phyloP scores from a whole-genome alignment of 1,140 invertebrate genomes.

The Drosophila dunni region DNA sequence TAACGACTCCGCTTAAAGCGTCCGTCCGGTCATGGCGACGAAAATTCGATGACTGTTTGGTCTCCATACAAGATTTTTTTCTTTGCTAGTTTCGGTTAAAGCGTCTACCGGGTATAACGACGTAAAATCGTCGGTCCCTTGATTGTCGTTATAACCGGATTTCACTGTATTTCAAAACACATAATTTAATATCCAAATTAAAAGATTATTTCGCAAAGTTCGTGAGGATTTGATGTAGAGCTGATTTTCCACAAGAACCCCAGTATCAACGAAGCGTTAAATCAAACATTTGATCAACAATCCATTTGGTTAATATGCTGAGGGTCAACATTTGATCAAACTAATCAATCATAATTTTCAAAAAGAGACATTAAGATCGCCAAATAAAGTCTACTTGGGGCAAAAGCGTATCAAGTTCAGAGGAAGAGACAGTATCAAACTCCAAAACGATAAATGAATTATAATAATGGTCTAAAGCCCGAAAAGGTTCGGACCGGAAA shows the following conservation, averaged over 20 bases:
- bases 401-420: constrained; percentile 51
- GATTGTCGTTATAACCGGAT: too few relatives aligned
- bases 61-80: too few relatives aligned
- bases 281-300: constrained; percentile 62
- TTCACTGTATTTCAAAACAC: too few relatives aligned
- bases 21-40: too few relatives aligned
- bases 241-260: not conserved
- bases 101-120: too few relatives aligned
- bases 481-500: not conserved
- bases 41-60: too few relatives aligned
- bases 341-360: constrained; percentile 76
- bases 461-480: constrained; percentile 34
- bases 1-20: too few relatives aligned
- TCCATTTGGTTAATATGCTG: constrained; percentile 5
- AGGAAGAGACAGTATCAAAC: constrained; percentile 26
- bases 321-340: constrained; percentile 56
- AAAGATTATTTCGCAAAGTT: too few relatives aligned
- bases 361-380: constrained; percentile 57
- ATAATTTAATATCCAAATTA: too few relatives aligned
- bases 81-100: too few relatives aligned
- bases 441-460: constrained; percentile 38
- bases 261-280: constrained; percentile 56
- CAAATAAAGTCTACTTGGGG: constrained; percentile 39
- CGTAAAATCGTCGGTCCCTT: too few relatives aligned
- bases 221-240: too few relatives aligned